Percentiles rank a stretch among this genome's conserved stretches.
phyloP scores from a whole-genome alignment of 2,888 invertebrate species.

The Chironomus tentans region DNA sequence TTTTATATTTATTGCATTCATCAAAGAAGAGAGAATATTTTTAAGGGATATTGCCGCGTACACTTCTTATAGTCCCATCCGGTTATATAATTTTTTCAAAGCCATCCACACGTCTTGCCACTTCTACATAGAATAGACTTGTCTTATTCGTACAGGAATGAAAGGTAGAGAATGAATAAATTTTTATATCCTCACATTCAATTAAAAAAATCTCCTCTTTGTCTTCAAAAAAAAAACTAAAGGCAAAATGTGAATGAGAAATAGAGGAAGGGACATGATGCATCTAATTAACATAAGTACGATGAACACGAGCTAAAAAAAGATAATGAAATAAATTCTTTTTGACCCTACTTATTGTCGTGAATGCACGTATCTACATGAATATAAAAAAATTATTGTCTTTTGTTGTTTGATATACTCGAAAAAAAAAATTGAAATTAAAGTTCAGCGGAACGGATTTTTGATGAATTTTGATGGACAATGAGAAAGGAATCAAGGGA shows the following conservation, averaged over 20 bases:
- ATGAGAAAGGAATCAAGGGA: background rate
- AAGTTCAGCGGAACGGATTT: background rate
- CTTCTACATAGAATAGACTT: background rate
- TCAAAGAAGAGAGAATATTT: too few relatives aligned
- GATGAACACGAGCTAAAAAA: conserved; percentile 27
- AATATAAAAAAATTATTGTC: background rate
- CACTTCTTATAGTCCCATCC: conserved; percentile 18
- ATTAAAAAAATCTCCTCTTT: conserved; percentile 14
- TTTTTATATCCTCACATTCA: conserved; percentile 14
- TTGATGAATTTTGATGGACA: background rate
- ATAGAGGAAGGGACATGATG: conserved; percentile 14
- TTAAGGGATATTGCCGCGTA: background rate
- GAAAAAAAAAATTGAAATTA: background rate
- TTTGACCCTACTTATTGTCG: conserved; percentile 20
- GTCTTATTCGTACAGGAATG: background rate
- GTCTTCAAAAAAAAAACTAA: background rate
- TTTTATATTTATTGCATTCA: too few relatives aligned
- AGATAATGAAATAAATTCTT: conserved; percentile 12
- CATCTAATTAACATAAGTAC: conserved; percentile 27
- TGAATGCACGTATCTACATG: background rate
- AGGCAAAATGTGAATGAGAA: background rate
- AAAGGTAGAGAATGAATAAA: background rate
- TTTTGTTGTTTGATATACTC: too few relatives aligned
- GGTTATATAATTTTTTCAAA: conserved; percentile 1
- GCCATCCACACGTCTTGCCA: conserved; percentile 25